These are phyloP conservation scores for Ornithorhynchus anatinus DNA, from an alignment of 2,113 vertebrate genomes.

Conservation along the genomic window DNA sequence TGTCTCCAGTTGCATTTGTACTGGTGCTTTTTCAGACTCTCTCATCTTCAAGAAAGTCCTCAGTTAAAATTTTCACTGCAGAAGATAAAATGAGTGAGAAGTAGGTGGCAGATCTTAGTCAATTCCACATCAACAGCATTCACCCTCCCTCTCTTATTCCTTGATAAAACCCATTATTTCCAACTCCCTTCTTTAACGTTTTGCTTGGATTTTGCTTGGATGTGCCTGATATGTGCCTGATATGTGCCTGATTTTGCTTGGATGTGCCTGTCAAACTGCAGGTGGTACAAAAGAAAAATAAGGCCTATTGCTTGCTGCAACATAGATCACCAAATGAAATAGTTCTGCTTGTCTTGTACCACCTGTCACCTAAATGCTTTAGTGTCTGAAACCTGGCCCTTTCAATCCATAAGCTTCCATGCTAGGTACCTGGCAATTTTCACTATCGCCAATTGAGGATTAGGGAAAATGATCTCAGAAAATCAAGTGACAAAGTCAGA, in stretches of 20 bases:
- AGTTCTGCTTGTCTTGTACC: background rate
- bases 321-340: background rate
- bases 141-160: conserved; percentile 34
- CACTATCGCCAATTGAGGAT: background rate
- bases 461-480: conserved; percentile 38
- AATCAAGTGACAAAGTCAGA: conserved; percentile 7
- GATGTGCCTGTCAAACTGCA: background rate
- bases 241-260: conserved; percentile 19
- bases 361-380: background rate
- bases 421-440: background rate
- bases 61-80: conserved; percentile 22
- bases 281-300: background rate
- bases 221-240: conserved; percentile 10
- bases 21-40: background rate
- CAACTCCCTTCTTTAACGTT: conserved; percentile 53
- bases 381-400: background rate
- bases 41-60: background rate
- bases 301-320: too few relatives aligned
- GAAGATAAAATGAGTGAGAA: conserved; percentile 47
- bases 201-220: conserved; percentile 33
- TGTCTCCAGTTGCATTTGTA: background rate
- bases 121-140: conserved; percentile 35
- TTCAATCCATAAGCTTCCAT: background rate
- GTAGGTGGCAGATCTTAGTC: conserved; percentile 23
- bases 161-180: conserved; percentile 63